Base-by-base conservation (phyloP, 2,888 invertebrate species). In the Trichopria drosophilae region DNA sequence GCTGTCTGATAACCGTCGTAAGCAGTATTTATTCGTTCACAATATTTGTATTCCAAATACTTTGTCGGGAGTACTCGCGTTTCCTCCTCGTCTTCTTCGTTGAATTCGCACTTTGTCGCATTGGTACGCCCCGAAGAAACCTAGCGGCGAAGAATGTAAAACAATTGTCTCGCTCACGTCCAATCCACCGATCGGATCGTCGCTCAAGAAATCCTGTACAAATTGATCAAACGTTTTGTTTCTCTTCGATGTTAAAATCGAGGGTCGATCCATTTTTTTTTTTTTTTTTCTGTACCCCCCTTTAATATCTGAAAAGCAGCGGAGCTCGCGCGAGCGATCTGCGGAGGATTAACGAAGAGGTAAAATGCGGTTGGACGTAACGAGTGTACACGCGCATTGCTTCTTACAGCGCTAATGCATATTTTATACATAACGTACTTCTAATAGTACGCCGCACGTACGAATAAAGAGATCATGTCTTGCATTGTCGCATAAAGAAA, bases 381-480 rank as follows among this genome's bases (percentile, higher is more conserved):
- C 56, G 58, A 57, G 47, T 49, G 45, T 42, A 36, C 31, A 32
- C 45, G 39, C 31, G 53, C 55, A 51, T 51, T 50, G 45, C 50
- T 57, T 40, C 35, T 51, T 51, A 15, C 28, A 51, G 48, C 52
- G 13, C 42, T 39, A 55, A 58, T 57, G 37, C 45, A 40, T 46
- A 10, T 23, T 43, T 47, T 52, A 52, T 42, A 52, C 52, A 42
- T 47, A 52, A 53, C 45, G 42, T 51, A 54, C 60, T 56, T 61
- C 52, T 51, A 56, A 39, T 37, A 54, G 51, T 55, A 52, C 52
- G 45, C 57, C 63, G 64, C 57, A 61, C 58, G 57, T 65, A 63
- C 61, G 66, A 60, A 60, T 70, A 34, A 68, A 71, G 71, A 71
- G 72, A 72, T 72, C 72, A 72, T 68, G 65, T 65, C 64, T n/a